Evolutionary conservation across 2,888 invertebrate species (phyloP), one percentile per base, ranked within the genome.

Genomic region (Drosophila kanekoi): DNA sequence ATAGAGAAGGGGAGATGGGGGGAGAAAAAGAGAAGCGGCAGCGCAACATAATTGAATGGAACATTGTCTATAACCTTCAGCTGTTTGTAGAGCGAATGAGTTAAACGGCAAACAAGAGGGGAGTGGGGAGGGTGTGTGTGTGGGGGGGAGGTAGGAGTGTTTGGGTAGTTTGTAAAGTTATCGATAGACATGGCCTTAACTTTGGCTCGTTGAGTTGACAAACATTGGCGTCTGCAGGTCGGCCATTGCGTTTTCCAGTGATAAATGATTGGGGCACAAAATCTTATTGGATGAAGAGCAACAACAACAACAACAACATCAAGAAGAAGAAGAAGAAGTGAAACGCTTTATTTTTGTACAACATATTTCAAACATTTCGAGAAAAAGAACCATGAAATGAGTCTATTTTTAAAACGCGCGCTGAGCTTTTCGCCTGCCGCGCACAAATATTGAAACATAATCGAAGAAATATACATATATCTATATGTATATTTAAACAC

Each of bases 381-480:
- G 54, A 58, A 73, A 73, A 78, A 75, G 78, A 83, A 87, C 89
- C 89, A 83, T 89, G 90, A 90, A 84, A 78, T 53, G 70, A 79
- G 76, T 78, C 89, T 89, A 89, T 89, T 89, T 87, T 69, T 89
- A 87, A 88, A 88, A 44, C 52, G 63, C 56, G 70, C 72, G 82
- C 81, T 64, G 89, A 85, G 89, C 89, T 89, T 85, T 85, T 85
- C 49, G 76, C 53, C 43, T 78, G 66, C 72, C 72, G 72, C 77
- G 74, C 62, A 73, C 70, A 89, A 89, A 87, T 89, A 89, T 85
- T 89, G 87, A 90, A 89, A 87, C 87, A 85, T 87, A 90, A 88
- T 90, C 89, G 84, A 87, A 87, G 70, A 83, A 83, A 83, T 68
- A 80, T 70, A 64, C 59, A 72, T 53, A 41, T 49, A 41, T 20